Base-by-base conservation (phyloP, 2,797 vertebrate species). In the Hyperoplus lanceolatus region DNA sequence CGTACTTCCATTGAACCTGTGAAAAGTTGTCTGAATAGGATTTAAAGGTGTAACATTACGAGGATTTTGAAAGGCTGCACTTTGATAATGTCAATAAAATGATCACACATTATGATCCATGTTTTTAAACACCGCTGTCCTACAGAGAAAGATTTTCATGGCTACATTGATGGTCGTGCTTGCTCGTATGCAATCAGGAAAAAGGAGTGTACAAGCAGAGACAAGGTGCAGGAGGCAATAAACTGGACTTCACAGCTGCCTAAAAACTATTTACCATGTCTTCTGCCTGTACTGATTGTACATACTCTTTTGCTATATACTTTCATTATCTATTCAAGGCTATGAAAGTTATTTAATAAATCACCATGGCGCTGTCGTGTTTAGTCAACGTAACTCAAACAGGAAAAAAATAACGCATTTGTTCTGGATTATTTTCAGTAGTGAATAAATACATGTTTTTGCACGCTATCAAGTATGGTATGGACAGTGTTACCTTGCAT, bases 1-100 rank as follows among this genome's bases (percentile, higher is more conserved):
- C 61, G 41, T 7, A 45, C 10, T 54, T 53, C 16, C 60, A 56
- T 55, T 29, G 9, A 79, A 84, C 51, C 72, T 66, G 74, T 70
- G 69, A 86, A 70, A 29, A 7, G 51, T 21, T 1, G 4, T 45
- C 49, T 53, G 18, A 78, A 62, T 6, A 46, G 38, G 13, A 74
- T 60, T 41, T n/a, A 42, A 38, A 81, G 56, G 70, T 67, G 58
- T 41, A 18, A 57, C 42, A 66, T 16, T 11, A 51, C 8, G 39
- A 1, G 57, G n/a, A 41, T 6, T 63, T 36, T 61, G 12, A 55
- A 59, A 59, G 46, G 46, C 55, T 45, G 0, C 3, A 29, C 29
- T 53, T 10, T 46, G 38, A 49, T 60, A 51, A 48, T n/a, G 38
- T 38, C 43, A 38, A 15, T 58, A 18, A 56, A 55, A 39, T n/a